A percentile compares a stretch with the other conserved stretches of the same genome.
phyloP scores from a whole-genome alignment of 35 echinoderm and acorn worm genomes.

The Ophioderma brevispina region DNA sequence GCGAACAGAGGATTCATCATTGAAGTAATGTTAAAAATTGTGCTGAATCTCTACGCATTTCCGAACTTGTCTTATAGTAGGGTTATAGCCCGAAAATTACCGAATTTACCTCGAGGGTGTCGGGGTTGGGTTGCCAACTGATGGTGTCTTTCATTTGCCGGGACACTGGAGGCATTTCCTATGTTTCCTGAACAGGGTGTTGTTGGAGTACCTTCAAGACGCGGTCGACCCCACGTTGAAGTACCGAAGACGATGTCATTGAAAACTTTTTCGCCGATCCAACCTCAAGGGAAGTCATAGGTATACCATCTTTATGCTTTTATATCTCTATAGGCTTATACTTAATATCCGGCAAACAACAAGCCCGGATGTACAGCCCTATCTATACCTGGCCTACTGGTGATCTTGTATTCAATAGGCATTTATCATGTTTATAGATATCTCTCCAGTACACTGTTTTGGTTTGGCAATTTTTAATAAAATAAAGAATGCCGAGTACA shows the following conservation, averaged over 20 bases:
- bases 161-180: not conserved
- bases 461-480: not conserved
- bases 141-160: not conserved
- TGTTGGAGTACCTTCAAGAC: too few relatives aligned
- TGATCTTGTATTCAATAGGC: not conserved
- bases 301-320: not conserved
- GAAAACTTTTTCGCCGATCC: not conserved
- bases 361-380: not conserved
- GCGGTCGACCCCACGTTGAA: too few relatives aligned
- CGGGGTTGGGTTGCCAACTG: not conserved
- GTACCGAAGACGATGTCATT: not conserved
- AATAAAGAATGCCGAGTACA: not conserved
- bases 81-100: slow-evolving; percentile 6
- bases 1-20: too few relatives aligned
- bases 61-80: not conserved
- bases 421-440: not conserved
- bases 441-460: not conserved
- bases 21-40: not conserved
- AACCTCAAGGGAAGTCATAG: not conserved
- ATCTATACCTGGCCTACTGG: not conserved
- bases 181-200: too few relatives aligned
- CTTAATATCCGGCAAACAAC: not conserved
- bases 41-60: not conserved
- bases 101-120: not conserved
- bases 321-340: not conserved